Evolutionary conservation across 2,888 invertebrate species (phyloP).

Genomic region (Hydroisotoma schaefferi): DNA sequence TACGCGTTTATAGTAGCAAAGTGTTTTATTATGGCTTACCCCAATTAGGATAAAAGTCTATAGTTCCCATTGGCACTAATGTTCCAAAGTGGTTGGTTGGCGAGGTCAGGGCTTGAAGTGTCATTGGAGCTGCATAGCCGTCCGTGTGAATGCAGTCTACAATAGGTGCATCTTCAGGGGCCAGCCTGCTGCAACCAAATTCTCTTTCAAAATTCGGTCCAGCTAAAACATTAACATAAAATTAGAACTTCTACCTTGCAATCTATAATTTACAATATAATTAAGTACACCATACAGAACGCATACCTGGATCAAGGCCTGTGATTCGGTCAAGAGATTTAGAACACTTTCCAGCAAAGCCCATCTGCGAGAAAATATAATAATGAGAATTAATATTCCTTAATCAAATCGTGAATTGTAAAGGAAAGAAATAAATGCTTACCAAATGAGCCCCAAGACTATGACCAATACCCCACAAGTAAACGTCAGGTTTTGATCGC

Average conservation of each 20-base stretch:
- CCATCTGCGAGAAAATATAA: constrained; percentile 16
- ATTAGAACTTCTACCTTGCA: neutral
- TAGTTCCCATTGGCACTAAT: constrained; percentile 32
- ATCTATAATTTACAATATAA: neutral
- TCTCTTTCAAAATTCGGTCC: constrained; percentile 36
- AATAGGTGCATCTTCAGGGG: constrained; percentile 26
- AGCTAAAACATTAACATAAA: constrained; percentile 3
- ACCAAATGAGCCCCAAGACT: constrained; percentile 32
- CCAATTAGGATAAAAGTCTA: constrained; percentile 38
- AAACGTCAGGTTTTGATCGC: constrained; percentile 20
- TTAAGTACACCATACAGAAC: neutral
- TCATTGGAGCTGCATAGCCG: constrained; percentile 29
- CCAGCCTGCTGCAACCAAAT: constrained; percentile 23
- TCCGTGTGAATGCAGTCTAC: constrained; percentile 40
- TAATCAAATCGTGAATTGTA: neutral
- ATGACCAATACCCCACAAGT: constrained; percentile 38
- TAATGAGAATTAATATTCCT: neutral
- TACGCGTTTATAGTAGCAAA: neutral
- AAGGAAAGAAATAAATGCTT: neutral
- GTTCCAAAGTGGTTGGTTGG: constrained; percentile 38
- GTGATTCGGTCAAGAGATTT: constrained; percentile 34
- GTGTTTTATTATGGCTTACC: constrained; percentile 11
- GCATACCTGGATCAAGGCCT: constrained; percentile 15
- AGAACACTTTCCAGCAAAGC: constrained; percentile 38
- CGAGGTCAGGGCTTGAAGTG: constrained; percentile 35